These are phyloP conservation scores for Phortica magna DNA, from an alignment of 2,888 invertebrate genomes.

Conservation along the genomic window DNA sequence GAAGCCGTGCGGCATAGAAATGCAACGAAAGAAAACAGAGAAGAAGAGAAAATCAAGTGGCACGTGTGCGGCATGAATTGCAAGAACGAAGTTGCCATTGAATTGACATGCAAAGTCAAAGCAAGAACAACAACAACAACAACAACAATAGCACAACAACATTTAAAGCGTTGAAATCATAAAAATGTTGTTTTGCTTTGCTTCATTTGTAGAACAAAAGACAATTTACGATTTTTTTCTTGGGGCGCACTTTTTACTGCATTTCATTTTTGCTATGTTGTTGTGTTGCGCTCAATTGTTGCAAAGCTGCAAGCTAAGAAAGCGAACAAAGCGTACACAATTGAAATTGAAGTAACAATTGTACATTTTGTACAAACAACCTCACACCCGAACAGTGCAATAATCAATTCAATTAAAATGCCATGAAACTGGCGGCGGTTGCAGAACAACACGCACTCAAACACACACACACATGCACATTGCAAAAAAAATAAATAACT, in stretches of 20 bases:
- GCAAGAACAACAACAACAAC: no score
- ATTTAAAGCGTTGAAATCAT: conserved; percentile 3
- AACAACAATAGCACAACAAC: conserved; percentile 12
- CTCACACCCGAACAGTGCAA: conserved; percentile 69
- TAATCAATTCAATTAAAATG: conserved; percentile 73
- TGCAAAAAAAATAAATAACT: background rate
- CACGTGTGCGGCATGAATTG: conserved; percentile 15
- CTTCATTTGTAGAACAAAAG: conserved; percentile 12
- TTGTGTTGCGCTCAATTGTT: background rate
- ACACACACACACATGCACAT: background rate
- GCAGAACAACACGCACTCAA: background rate
- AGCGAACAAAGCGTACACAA: background rate
- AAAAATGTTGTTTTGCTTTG: conserved; percentile 2
- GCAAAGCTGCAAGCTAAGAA: conserved; percentile 11
- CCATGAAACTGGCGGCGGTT: conserved; percentile 61
- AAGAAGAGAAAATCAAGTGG: background rate
- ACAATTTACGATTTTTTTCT: conserved; percentile 8
- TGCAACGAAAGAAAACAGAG: conserved; percentile 50
- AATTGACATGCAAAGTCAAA: no score
- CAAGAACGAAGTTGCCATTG: background rate
- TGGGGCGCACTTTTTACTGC: background rate
- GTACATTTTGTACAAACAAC: conserved; percentile 54
- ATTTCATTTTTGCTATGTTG: background rate
- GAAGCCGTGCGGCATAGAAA: conserved; percentile 33
- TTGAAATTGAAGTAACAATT: conserved; percentile 9